These are phyloP conservation scores for Choristoneura fumiferana DNA, from an alignment of 1,140 invertebrate species.

Conservation along the genomic window DNA sequence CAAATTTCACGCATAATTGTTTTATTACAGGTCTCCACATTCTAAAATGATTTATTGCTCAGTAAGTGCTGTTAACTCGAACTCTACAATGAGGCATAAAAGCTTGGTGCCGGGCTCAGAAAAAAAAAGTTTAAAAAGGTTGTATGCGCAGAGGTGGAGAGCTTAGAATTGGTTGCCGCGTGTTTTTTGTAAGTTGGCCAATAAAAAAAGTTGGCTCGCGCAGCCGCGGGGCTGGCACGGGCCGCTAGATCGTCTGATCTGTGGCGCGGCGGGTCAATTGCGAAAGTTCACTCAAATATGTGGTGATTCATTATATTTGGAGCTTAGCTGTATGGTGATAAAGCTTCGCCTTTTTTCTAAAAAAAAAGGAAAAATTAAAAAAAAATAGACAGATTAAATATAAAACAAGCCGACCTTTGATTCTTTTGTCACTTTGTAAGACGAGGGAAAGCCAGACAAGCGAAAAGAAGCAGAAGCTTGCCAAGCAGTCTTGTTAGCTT, in stretches of 20 bases:
- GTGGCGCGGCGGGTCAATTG: constrained; percentile 17
- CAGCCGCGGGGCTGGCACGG: constrained; percentile 64
- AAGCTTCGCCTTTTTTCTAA: background rate
- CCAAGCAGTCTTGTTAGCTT: too few relatives aligned
- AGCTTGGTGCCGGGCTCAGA: constrained; percentile 32
- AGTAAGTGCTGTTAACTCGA: constrained; percentile 25
- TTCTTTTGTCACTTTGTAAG: too few relatives aligned
- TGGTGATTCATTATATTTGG: constrained; percentile 3
- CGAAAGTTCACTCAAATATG: constrained; percentile 13
- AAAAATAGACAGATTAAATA: too few relatives aligned
- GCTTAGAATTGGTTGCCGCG: constrained; percentile 21
- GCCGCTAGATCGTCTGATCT: constrained; percentile 39
- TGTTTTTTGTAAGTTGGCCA: constrained; percentile 32
- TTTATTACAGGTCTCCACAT: constrained; percentile 7
- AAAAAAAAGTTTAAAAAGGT: constrained; percentile 29
- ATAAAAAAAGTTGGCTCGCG: constrained; percentile 38
- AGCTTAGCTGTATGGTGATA: constrained; percentile 4
- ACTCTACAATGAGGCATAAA: constrained; percentile 47
- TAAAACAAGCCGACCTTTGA: too few relatives aligned
- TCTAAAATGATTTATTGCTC: constrained; percentile 17
- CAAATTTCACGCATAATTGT: constrained; percentile 17
- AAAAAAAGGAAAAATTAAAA: background rate
- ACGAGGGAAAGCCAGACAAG: too few relatives aligned
- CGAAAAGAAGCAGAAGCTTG: too few relatives aligned
- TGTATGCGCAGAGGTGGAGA: constrained; percentile 19